Evolutionary conservation across 2,888 invertebrate genomes (phyloP).

Genomic region (Chrysina gloriosa): DNA sequence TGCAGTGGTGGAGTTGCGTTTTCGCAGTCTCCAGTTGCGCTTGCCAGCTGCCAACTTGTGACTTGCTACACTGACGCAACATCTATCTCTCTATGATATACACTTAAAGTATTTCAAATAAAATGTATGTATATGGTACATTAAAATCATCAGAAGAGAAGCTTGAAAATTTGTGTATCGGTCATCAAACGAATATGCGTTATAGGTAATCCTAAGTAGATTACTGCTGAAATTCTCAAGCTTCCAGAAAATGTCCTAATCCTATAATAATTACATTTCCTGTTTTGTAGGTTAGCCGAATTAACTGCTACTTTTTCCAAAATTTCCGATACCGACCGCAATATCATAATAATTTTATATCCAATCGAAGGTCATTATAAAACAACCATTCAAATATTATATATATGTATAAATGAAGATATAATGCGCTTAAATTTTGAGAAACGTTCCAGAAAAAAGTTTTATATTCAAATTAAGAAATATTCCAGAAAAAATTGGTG

Average conservation of each 20-base stretch:
- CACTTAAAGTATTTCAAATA: constrained; percentile 26
- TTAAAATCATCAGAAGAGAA: background rate
- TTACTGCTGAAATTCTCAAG: background rate
- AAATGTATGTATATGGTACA: background rate
- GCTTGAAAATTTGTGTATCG: background rate
- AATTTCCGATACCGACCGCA: no score
- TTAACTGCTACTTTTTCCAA: no score
- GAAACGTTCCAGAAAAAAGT: no score
- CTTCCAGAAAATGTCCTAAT: background rate
- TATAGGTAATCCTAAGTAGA: background rate
- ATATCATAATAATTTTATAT: no score
- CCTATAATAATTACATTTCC: no score
- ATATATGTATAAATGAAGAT: no score
- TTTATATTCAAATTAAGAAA: no score
- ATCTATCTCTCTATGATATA: constrained; percentile 40
- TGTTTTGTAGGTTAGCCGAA: no score
- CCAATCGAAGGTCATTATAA: no score
- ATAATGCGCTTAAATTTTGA: no score
- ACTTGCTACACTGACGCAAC: constrained; percentile 47
- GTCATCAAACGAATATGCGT: background rate
- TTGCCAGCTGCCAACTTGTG: constrained; percentile 52
- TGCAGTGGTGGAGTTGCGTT: constrained; percentile 50
- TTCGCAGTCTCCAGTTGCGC: constrained; percentile 54
- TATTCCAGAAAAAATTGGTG: no score
- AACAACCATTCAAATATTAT: no score